These are phyloP conservation scores for Ochropleura leucogaster DNA, from an alignment of 2,888 invertebrate genomes.

Conservation along the genomic window DNA sequence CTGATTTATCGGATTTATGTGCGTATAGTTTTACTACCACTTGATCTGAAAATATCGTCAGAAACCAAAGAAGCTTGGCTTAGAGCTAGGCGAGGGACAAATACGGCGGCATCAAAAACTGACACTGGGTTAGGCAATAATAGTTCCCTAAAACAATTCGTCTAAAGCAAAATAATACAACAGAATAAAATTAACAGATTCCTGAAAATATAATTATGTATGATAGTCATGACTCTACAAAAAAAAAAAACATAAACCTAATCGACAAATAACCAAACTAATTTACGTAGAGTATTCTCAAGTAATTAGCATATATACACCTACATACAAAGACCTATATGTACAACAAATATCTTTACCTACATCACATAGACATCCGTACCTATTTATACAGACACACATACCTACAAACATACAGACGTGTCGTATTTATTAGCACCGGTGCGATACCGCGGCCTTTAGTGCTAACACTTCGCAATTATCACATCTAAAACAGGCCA, in stretches of 20 bases:
- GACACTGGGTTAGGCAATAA: no score
- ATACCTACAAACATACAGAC: slow-evolving; percentile 66
- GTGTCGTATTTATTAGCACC: slow-evolving; percentile 69
- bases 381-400: slow-evolving; percentile 40
- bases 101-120: no score
- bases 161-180: neutral
- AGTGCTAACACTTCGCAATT: slow-evolving; percentile 66
- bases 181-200: neutral
- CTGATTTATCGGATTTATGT: no score
- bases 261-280: neutral
- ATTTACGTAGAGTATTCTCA: neutral
- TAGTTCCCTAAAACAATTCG: neutral
- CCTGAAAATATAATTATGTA: neutral
- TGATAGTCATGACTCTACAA: neutral
- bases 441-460: slow-evolving; percentile 52
- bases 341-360: neutral
- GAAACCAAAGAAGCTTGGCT: no score
- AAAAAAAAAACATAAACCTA: neutral
- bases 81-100: no score
- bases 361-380: neutral
- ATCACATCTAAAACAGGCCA: slow-evolving; percentile 66
- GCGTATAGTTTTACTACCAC: no score
- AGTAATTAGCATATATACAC: neutral
- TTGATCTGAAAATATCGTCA: no score
- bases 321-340: neutral